Evolutionary conservation across 64 coral and sea anemone species (phyloP), one percentile per base, ranked within the genome.

Genomic region (Anthopleura sola): DNA sequence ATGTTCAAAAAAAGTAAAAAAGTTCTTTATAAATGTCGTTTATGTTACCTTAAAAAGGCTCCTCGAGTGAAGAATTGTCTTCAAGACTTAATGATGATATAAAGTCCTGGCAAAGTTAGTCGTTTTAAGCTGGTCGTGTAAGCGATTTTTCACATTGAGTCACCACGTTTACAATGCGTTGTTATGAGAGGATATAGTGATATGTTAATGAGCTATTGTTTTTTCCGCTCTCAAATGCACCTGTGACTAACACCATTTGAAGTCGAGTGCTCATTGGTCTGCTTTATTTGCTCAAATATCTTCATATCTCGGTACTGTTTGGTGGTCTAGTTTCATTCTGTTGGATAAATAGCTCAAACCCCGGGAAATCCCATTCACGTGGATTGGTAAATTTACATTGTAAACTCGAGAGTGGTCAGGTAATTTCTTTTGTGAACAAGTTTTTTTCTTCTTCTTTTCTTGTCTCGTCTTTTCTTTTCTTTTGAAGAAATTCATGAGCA

Each of bases 201-300:
- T 71, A 71, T 71, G 66, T 1, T 71, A 71, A 71, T 71, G 66
- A 71, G 58, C n/a, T 62, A 71, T 32, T 71, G 66, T 68, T 68
- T 68, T 68, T 68, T 68, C 62, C 62, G 62, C 31, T 71, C 13
- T 71, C 66, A 71, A 32, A 31, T 44, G 29, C 66, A 71, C 66
- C 66, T 71, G 66, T 71, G 28, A 71, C 28, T 8, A 71, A 33
- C 13, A 71, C 66, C 66, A 71, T 71, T 34, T 34, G n/a, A 71
- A 34, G 0, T 71, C 66, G 28, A 71, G 28, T 32, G 66, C 66
- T 34, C 28, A 71, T 71, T 71, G 66, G 66, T 71, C 66, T 71
- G 66, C 29, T 15, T 34, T 32, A 71, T 71, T 71, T 71, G 66
- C 29, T 71, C 66, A 71, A 17, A 71, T 71, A 36, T 71, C 29